Evolutionary conservation across 2,888 invertebrate genomes (phyloP).

Genomic region (Limnephilus marmoratus): DNA sequence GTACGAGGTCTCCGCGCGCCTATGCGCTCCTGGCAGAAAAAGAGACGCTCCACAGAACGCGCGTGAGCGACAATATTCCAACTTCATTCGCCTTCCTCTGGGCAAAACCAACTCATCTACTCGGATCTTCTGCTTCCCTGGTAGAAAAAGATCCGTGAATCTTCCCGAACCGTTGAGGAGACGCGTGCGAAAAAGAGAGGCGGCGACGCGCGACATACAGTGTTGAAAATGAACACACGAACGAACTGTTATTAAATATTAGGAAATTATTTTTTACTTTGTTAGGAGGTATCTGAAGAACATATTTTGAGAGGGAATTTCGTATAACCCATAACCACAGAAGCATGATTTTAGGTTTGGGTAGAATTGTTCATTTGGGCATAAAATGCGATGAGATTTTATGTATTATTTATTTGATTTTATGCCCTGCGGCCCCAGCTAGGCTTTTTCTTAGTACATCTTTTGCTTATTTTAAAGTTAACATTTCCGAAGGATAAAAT

Average conservation of each 20-base stretch:
- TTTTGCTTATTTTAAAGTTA: no score
- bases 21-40: slow-evolving; percentile 59
- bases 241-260: no score
- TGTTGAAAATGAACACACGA: no score
- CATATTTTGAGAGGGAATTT: not conserved
- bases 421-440: no score
- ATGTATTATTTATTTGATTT: no score
- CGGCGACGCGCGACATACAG: not conserved
- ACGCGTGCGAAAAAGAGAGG: slow-evolving; percentile 32
- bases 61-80: slow-evolving; percentile 40
- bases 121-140: slow-evolving; percentile 41
- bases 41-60: slow-evolving; percentile 60
- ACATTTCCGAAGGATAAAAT: no score
- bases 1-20: slow-evolving; percentile 28
- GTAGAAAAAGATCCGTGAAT: slow-evolving; percentile 55
- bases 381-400: no score
- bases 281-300: not conserved
- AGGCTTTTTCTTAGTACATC: no score
- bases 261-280: no score
- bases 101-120: slow-evolving; percentile 33
- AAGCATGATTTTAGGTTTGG: not conserved
- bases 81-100: slow-evolving; percentile 5
- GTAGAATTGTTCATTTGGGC: not conserved
- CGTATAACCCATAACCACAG: not conserved
- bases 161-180: slow-evolving; percentile 49